Conservation (phyloP, 2,113 vertebrate species). For the Monopterus albus region DNA sequence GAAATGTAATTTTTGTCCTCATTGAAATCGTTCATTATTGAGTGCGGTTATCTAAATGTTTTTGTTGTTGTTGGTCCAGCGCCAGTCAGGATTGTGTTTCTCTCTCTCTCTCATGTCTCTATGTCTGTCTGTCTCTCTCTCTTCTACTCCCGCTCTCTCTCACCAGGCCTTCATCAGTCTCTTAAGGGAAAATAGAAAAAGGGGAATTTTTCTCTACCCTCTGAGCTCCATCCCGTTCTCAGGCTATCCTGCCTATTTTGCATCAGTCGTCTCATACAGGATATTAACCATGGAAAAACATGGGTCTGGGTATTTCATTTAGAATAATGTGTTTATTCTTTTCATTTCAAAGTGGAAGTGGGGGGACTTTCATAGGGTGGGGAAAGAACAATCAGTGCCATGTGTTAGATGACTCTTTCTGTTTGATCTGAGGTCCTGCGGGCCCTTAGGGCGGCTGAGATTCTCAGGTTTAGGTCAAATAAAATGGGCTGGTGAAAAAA, state of each 20-base stretch:
- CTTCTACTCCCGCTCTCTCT: conserved; percentile 76
- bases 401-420: conserved; percentile 55
- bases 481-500: conserved; percentile 61
- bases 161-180: conserved; percentile 71
- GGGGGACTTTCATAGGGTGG: conserved; percentile 57
- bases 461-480: conserved; percentile 71
- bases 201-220: conserved; percentile 77
- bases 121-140: conserved; percentile 74
- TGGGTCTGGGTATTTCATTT: conserved; percentile 71
- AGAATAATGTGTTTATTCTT: conserved; percentile 80
- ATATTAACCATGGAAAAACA: conserved; percentile 80
- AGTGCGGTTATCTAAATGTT: conserved; percentile 86
- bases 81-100: conserved; percentile 82
- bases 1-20: conserved; percentile 88
- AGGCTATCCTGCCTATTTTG: conserved; percentile 79
- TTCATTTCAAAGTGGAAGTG: conserved; percentile 71
- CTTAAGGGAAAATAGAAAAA: conserved; percentile 77
- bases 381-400: conserved; percentile 69
- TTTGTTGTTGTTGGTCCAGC: conserved; percentile 83
- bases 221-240: conserved; percentile 75
- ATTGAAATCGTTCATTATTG: conserved; percentile 87
- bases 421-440: conserved; percentile 70
- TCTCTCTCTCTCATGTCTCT: conserved; percentile 48
- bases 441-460: conserved; percentile 56
- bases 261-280: conserved; percentile 75